Evolutionary conservation across 2,113 vertebrate species (phyloP).

Genomic region (Gyps fulvus): DNA sequence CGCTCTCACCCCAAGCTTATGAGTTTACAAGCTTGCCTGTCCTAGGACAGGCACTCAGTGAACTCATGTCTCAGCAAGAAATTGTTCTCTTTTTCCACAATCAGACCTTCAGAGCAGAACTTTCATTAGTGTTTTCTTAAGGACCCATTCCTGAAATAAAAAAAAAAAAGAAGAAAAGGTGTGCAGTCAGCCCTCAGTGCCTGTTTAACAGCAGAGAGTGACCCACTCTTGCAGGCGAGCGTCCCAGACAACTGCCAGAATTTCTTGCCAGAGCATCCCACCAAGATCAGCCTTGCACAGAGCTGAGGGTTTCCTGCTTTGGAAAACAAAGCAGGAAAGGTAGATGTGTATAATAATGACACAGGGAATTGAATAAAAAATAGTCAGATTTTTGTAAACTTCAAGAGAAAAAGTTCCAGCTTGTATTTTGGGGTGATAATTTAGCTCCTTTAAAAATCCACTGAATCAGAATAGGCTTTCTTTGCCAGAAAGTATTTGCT

Average conservation of each 20-base stretch:
- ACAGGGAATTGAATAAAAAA: neutral
- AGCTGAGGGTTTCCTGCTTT: neutral
- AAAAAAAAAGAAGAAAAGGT: neutral
- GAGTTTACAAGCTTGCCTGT: neutral
- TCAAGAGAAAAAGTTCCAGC: neutral
- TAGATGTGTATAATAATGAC: neutral
- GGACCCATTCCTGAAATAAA: neutral
- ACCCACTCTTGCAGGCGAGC: neutral
- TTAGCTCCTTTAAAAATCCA: neutral
- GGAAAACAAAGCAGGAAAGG: neutral
- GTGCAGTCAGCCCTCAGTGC: neutral
- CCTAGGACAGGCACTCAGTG: neutral
- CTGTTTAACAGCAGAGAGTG: neutral
- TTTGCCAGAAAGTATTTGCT: neutral
- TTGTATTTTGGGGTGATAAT: neutral
- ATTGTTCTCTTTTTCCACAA: neutral
- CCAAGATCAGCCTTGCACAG: neutral
- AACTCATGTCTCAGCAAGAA: neutral
- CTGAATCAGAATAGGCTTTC: neutral
- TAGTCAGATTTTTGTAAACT: neutral
- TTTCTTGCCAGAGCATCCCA: neutral
- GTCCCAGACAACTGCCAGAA: neutral
- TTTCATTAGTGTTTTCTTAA: neutral
- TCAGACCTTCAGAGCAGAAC: neutral
- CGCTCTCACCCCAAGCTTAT: neutral